Base-by-base conservation (phyloP, 1,140 invertebrate genomes). In the Lepidurus arcticus region DNA sequence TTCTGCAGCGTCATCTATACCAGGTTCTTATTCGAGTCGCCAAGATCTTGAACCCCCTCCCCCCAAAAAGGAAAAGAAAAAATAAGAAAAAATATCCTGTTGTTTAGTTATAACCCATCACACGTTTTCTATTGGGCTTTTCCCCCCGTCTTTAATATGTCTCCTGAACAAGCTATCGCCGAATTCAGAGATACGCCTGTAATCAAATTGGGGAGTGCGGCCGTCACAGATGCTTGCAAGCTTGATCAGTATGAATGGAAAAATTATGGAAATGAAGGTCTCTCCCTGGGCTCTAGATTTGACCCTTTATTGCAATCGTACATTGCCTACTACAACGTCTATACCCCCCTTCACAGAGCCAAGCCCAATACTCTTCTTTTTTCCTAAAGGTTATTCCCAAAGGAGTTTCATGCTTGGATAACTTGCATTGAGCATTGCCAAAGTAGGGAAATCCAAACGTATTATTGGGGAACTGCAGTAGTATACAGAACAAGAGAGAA, bases 361-460 rank as follows among this genome's bases (percentile, higher is more conserved):
- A 21, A n/a, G 8, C 16, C 53, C 53, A 65, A 65, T 65, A 65
- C 53, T 34, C 34, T 65, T 65, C 0, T 65, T 21, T 9, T 65
- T 65, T 65, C n/a, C 53, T 65, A 65, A 65, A 65, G 53, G 53
- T 16, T 65, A 21, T 65, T 21, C 53, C 53, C 53, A 65, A 65
- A 65, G 53, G 53, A 65, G 53, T 65, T 65, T 65, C 53, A 65
- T 65, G 53, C 53, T 65, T 65, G 53, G 53, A 13, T 65, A 65
- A 65, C 53, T 65, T 65, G 16, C 6, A 9, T 21, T 65, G 53
- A n/a, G n/a, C 53, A 65, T 65, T 65, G 21, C 53, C 53, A 65
- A 65, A 65, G 16, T 13, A 13, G 53, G 53, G 53, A 65, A 21
- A 65, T n/a, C 53, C 21, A 21, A 65, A 65, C 21, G 53, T 21